These are phyloP conservation scores for Eulemur mongoz DNA, from an alignment of 2,797 vertebrate genomes.

Conservation along the genomic window DNA sequence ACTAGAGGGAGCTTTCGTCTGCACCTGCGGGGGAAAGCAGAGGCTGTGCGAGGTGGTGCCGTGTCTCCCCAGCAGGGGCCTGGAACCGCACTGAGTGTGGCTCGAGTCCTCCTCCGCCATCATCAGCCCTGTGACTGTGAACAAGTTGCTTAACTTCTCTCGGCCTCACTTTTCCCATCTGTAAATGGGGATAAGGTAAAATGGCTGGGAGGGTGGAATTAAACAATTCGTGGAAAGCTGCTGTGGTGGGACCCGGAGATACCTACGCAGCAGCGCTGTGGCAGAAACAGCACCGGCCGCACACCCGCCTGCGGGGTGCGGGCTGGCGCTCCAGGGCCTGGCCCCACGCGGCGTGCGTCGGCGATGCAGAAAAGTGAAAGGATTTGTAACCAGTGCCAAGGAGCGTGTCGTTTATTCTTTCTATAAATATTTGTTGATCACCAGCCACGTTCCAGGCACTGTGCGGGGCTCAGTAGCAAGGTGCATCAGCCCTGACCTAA, in stretches of 20 bases:
- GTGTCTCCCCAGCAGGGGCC: background rate
- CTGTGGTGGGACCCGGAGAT: background rate
- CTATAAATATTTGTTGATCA: background rate
- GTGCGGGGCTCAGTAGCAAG: background rate
- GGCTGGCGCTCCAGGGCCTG: background rate
- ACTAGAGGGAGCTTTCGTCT: accelerated
- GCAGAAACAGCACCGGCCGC: accelerated
- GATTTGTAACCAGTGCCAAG: background rate
- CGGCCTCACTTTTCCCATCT: background rate
- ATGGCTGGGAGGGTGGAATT: background rate
- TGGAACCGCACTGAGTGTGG: accelerated
- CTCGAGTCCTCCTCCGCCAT: background rate
- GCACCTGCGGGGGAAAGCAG: background rate
- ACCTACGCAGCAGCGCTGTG: accelerated
- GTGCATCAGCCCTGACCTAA: background rate
- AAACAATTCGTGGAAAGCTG: background rate
- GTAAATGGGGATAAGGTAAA: background rate
- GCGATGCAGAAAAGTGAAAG: background rate
- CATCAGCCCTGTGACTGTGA: accelerated
- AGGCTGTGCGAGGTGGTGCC: background rate
- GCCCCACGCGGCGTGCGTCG: accelerated
- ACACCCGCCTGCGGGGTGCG: accelerated
- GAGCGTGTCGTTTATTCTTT: background rate
- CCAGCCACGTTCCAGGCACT: background rate
- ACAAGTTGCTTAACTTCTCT: background rate